These are phyloP conservation scores for Cynopterus brachyotis DNA, from an alignment of 2,113 vertebrate species.

Conservation along the genomic window DNA sequence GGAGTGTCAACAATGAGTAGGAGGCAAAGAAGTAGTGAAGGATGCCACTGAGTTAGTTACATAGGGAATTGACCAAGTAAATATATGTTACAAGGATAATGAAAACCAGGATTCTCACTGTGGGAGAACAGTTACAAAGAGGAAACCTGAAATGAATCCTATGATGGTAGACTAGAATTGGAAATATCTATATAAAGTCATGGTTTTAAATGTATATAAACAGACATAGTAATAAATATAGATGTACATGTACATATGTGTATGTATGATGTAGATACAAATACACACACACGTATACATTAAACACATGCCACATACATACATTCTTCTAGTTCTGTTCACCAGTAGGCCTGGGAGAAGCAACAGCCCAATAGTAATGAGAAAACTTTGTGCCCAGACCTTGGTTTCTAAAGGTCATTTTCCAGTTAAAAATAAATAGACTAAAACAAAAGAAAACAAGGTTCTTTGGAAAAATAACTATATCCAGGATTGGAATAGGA, in stretches of 20 bases:
- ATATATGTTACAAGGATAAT: accelerated
- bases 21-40: neutral
- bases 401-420: neutral
- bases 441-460: neutral
- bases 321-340: neutral
- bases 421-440: neutral
- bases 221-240: neutral
- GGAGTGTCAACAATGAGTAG: neutral
- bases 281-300: neutral
- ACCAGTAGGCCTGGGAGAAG: neutral
- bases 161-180: neutral
- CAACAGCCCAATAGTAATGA: neutral
- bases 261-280: neutral
- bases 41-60: neutral
- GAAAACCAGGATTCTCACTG: neutral
- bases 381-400: neutral
- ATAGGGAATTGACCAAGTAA: neutral
- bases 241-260: neutral
- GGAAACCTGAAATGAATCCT: neutral
- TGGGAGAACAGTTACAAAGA: neutral
- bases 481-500: neutral
- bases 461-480: neutral
- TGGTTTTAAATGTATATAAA: neutral
- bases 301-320: neutral
- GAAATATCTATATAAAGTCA: neutral